phyloP scores from a whole-genome alignment of 2,888 invertebrate species.

The Troides aeacus region DNA sequence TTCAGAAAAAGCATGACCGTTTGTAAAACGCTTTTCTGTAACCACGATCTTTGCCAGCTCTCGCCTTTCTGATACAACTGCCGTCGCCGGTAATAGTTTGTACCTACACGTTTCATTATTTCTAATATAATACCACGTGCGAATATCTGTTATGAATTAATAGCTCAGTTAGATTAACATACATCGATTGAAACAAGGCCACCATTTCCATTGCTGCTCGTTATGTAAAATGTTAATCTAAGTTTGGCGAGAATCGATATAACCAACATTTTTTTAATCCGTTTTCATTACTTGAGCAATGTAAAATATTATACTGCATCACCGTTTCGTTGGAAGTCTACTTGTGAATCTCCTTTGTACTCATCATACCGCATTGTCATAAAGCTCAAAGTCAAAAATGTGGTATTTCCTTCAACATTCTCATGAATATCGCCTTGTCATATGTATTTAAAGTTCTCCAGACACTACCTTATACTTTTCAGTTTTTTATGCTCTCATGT shows the following conservation, averaged over 20 bases:
- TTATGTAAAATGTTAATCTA: conserved; percentile 9
- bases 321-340: not conserved
- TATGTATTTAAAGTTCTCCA: not conserved
- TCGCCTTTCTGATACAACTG: conserved; percentile 11
- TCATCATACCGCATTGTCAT: not conserved
- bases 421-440: not conserved
- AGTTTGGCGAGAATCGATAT: not conserved
- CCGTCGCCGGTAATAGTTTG: not conserved
- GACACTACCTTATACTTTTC: not conserved
- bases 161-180: conserved; percentile 16
- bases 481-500: not conserved
- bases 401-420: not conserved
- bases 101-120: conserved; percentile 8
- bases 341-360: not conserved
- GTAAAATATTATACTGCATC: not conserved
- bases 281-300: too few relatives aligned
- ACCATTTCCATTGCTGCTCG: conserved; percentile 9
- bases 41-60: conserved; percentile 23
- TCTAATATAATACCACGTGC: conserved; percentile 10
- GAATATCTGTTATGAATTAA: conserved; percentile 10
- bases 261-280: not conserved
- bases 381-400: not conserved
- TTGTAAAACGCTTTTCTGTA: conserved; percentile 20
- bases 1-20: not conserved
- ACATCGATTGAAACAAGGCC: conserved; percentile 11